phyloP scores from a whole-genome alignment of 2,888 invertebrate species.

The Epirrhoe alternata region DNA sequence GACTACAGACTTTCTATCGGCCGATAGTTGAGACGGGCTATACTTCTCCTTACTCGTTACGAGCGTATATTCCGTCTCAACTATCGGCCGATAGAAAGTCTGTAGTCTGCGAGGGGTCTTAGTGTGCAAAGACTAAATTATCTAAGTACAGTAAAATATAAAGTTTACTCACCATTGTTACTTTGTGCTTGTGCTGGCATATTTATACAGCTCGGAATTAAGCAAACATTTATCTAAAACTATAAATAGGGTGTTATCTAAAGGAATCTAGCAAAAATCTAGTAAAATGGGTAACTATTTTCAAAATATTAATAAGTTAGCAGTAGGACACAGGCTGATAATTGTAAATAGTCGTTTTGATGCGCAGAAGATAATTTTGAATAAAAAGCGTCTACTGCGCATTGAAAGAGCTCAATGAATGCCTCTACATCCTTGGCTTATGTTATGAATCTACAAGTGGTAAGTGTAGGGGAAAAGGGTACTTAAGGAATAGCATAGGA shows the following conservation, averaged over 20 bases:
- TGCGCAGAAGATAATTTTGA: no score
- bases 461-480: not conserved
- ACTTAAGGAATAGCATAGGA: constrained; percentile 10
- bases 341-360: no score
- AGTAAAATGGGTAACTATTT: not conserved
- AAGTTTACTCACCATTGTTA: constrained; percentile 10
- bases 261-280: not conserved
- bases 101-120: no score
- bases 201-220: not conserved
- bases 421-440: not conserved
- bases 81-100: no score
- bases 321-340: no score
- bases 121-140: not conserved
- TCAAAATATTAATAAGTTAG: no score
- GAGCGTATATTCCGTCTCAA: no score
- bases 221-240: not conserved
- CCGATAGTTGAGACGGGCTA: no score
- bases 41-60: no score
- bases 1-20: no score
- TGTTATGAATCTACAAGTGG: not conserved
- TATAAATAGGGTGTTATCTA: not conserved
- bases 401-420: no score
- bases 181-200: not conserved
- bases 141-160: not conserved
- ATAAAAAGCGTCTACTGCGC: no score